A percentile compares a stretch with the other conserved stretches of the same genome.
phyloP scores from a whole-genome alignment of 2,888 invertebrate species.

The Panorpa germanica region DNA sequence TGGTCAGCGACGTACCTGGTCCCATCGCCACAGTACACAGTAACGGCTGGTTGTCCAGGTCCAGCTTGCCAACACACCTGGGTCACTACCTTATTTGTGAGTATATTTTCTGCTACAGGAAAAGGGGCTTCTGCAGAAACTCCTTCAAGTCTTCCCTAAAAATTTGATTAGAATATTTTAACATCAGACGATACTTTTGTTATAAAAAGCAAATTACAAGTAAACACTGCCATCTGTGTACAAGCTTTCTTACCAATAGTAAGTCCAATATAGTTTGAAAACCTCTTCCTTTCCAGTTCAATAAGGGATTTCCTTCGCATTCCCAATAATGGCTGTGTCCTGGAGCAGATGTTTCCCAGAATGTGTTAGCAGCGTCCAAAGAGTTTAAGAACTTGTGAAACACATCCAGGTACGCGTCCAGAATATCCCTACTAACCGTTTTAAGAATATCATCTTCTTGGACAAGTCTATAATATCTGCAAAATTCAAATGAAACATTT shows the following conservation, averaged over 20 bases:
- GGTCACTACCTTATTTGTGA: no score
- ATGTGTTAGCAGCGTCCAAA: slow-evolving; percentile 37
- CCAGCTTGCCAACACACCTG: no score
- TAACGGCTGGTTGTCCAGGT: no score
- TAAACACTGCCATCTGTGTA: no score
- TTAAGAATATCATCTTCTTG: slow-evolving; percentile 21
- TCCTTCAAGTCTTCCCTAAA: no score
- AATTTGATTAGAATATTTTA: no score
- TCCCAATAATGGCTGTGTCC: slow-evolving; percentile 24
- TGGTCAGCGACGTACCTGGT: slow-evolving; percentile 34
- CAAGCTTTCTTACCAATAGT: slow-evolving; percentile 27
- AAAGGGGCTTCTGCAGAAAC: no score
- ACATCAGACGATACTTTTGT: no score
- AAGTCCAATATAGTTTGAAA: slow-evolving; percentile 27
- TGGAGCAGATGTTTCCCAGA: slow-evolving; percentile 31
- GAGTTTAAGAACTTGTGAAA: slow-evolving; percentile 28
- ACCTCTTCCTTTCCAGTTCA: slow-evolving; percentile 26
- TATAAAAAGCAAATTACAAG: no score
- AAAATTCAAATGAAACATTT: slow-evolving; percentile 9
- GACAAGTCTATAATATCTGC: slow-evolving; percentile 15
- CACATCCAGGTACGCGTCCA: no score
- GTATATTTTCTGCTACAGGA: no score
- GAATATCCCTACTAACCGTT: no score
- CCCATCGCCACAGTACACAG: slow-evolving; percentile 26
- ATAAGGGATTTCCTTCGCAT: slow-evolving; percentile 26